Evolutionary conservation across 2,113 vertebrate genomes (phyloP), one percentile per base, ranked within the genome.

Genomic region (Telmatochromis sp.): DNA sequence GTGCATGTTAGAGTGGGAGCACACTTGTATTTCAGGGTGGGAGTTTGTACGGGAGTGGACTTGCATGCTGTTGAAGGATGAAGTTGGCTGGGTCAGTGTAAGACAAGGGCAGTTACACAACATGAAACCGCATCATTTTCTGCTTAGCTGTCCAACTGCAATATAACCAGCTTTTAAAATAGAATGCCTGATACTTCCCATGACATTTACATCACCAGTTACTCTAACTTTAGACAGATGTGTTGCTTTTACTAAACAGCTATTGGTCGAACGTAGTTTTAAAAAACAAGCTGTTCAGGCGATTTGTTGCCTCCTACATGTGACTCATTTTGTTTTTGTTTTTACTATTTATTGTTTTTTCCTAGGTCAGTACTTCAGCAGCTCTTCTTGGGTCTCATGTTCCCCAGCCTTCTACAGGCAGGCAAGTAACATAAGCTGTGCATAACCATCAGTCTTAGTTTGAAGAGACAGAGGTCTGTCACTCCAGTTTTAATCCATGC

Each of bases 331-430:
- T 75, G 53, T 68, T 68, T 37, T 47, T 87, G 12, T 57, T 51
- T 89, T 42, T 26, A 78, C 73, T 82, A 80, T 58, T 82, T 35
- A 9, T 81, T 51, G 19, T 83, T 45, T 81, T 42, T 87, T 83
- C 15, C 21, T 88, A 99, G 99, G 99, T 98, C 98, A 78, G 95
- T 99, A 90, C 95, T 99, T 78, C 99, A 99, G 93, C 99, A 99
- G 92, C 94, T 99, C 57, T 94, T 99, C 84, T 93, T 97, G 90
- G 97, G 97, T 91, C 93, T 99, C 93, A 96, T 97, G 79, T 98
- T 99, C 81, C 98, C 99, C 57, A 96, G 95, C 79, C 92, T 98
- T 78, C 95, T 98, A 65, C 96, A 98, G 17, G 97, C 98, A 96
- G 98, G 99, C 99, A 95, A 94, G 97, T 93, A 84, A 57, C n/a